phyloP scores from a whole-genome alignment of 1,140 invertebrate genomes.

The Euborellia annulipes region DNA sequence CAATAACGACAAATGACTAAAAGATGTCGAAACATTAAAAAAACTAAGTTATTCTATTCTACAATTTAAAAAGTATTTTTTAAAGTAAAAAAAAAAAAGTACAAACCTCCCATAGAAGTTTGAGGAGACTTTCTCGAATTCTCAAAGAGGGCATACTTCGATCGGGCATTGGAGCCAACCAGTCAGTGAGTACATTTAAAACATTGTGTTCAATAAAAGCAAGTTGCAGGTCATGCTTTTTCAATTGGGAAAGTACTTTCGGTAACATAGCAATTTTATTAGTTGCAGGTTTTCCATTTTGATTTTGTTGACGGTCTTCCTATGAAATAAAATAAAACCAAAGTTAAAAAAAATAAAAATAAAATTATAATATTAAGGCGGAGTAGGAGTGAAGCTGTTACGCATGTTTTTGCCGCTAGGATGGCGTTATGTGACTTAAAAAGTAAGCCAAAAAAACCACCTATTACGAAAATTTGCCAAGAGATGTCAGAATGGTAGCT shows the following conservation, averaged over 20 bases:
- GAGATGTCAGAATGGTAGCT: too few relatives aligned
- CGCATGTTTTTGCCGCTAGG: too few relatives aligned
- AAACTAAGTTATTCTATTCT: neutral
- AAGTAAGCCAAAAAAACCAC: too few relatives aligned
- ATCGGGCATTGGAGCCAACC: conserved; percentile 96
- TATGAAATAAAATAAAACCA: conserved; percentile 26
- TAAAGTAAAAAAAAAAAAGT: conserved; percentile 8
- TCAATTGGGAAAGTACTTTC: conserved; percentile 77
- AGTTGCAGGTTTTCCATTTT: conserved; percentile 65
- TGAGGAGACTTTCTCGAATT: conserved; percentile 79
- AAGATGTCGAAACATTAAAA: conserved; percentile 7
- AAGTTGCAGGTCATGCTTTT: conserved; percentile 85
- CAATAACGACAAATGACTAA: conserved; percentile 1
- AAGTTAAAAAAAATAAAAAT: conserved; percentile 7
- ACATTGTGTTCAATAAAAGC: conserved; percentile 94
- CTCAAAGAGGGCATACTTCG: conserved; percentile 82
- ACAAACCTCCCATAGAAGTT: conserved; percentile 71
- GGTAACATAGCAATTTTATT: conserved; percentile 83
- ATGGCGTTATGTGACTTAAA: too few relatives aligned
- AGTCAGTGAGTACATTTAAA: conserved; percentile 84
- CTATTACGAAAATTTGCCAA: too few relatives aligned
- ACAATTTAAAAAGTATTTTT: conserved; percentile 11
- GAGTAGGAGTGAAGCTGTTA: too few relatives aligned
- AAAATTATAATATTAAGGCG: neutral
- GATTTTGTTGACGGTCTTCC: conserved; percentile 77